Percentiles rank a stretch among this genome's conserved stretches.
These are phyloP conservation scores for Sipunculus nudus DNA, from an alignment of 2,888 invertebrate species.

Conservation along the genomic window DNA sequence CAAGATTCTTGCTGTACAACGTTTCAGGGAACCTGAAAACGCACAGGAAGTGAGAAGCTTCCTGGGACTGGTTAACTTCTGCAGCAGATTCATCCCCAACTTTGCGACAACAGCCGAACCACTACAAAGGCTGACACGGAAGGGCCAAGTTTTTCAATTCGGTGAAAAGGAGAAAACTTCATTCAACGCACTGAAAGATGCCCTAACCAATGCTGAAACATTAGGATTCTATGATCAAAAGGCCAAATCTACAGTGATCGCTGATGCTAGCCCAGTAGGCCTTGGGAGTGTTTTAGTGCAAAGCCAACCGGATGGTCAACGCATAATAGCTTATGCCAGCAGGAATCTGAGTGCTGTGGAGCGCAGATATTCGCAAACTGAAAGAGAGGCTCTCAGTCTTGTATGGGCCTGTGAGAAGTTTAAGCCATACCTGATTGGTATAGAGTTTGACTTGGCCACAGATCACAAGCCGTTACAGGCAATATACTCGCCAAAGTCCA, in stretches of 20 bases:
- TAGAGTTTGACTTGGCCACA: conserved; percentile 31
- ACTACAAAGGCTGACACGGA: neutral
- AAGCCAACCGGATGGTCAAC: conserved; percentile 18
- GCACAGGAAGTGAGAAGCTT: conserved; percentile 43
- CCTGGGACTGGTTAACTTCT: conserved; percentile 37
- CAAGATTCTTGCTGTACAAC: conserved; percentile 8
- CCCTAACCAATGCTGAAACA: neutral
- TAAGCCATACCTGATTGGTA: conserved; percentile 23
- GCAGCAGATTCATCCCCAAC: conserved; percentile 1
- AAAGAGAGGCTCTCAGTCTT: conserved; percentile 32
- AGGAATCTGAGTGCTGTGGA: conserved; percentile 26
- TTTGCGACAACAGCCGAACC: conserved; percentile 3
- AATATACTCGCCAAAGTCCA: conserved; percentile 33
- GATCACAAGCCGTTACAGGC: conserved; percentile 23
- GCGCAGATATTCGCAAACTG: conserved; percentile 34
- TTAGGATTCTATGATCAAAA: neutral
- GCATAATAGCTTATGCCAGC: conserved; percentile 34
- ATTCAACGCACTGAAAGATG: conserved; percentile 6
- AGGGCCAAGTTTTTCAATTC: neutral
- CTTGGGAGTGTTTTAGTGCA: conserved; percentile 29
- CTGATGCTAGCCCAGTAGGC: conserved; percentile 33
- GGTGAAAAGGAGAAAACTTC: neutral
- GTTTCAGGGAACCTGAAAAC: conserved; percentile 42
- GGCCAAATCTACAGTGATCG: conserved; percentile 8
- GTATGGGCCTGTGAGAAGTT: conserved; percentile 33